Conservation (phyloP, 92 coral and sea anemone species). For the Umimayanthus chanpuru region DNA sequence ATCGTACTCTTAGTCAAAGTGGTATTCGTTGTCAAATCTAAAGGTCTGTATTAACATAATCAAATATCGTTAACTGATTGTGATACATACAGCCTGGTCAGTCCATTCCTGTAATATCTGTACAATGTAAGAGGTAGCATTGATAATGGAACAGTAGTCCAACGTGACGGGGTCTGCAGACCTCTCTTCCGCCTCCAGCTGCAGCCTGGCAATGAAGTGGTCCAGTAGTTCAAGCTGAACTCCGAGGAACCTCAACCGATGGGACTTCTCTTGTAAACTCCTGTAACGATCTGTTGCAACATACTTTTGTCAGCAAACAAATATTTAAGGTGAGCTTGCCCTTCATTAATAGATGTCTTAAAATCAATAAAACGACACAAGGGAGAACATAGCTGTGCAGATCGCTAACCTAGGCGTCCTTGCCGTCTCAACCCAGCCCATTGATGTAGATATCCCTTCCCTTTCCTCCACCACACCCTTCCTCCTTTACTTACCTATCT, state of each 20-base stretch:
- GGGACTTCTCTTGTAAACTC: conserved; percentile 63
- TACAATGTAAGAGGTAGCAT: conserved; percentile 76
- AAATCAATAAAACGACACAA: too few species aligned
- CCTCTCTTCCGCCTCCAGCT: conserved; percentile 62
- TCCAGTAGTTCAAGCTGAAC: conserved; percentile 81
- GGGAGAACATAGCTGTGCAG: too few species aligned
- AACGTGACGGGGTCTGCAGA: conserved; percentile 60
- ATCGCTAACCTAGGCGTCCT: too few species aligned
- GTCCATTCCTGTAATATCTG: conserved; percentile 91
- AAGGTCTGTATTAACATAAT: background rate
- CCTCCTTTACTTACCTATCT: too few species aligned
- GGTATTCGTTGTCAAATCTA: too few species aligned
- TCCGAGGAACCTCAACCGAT: conserved; percentile 75
- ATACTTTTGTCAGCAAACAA: background rate
- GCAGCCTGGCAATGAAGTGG: conserved; percentile 69
- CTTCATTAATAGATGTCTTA: too few species aligned
- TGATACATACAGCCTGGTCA: conserved; percentile 81
- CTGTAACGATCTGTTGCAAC: conserved; percentile 79
- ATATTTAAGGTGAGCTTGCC: background rate
- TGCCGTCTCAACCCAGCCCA: too few species aligned
- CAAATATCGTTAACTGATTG: background rate
- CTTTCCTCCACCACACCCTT: too few species aligned
- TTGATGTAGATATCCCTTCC: too few species aligned
- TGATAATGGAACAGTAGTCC: conserved; percentile 80
- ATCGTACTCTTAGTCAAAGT: too few species aligned